Conservation (phyloP, 2,888 invertebrate genomes). For the Phasia obesa region DNA sequence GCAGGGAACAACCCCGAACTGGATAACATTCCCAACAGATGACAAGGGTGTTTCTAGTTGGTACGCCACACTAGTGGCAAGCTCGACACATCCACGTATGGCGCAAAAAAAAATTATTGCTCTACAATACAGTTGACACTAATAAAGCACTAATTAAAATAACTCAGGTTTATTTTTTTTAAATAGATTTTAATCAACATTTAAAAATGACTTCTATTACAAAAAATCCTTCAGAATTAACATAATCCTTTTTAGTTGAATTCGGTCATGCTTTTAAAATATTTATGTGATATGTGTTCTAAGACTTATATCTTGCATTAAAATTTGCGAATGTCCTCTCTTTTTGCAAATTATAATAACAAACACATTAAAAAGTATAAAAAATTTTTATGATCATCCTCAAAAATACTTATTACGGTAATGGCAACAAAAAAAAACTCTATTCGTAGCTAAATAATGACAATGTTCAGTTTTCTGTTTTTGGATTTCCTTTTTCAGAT, state of each 20-base stretch:
- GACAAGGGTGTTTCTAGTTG: too few species aligned
- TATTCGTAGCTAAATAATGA: constrained; percentile 46
- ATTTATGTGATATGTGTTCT: not conserved
- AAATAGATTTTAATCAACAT: too few species aligned
- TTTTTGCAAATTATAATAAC: constrained; percentile 57
- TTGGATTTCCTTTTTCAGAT: not conserved
- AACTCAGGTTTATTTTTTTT: too few species aligned
- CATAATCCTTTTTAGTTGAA: constrained; percentile 51
- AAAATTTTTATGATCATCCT: constrained; percentile 60
- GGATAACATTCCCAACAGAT: too few species aligned
- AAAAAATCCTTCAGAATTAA: constrained; percentile 19
- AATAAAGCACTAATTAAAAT: too few species aligned
- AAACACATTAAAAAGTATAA: constrained; percentile 55
- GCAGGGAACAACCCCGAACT: too few species aligned
- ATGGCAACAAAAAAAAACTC: constrained; percentile 44
- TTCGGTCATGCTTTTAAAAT: constrained; percentile 12
- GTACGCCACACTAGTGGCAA: too few species aligned
- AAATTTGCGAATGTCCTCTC: not conserved
- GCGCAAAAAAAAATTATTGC: too few species aligned
- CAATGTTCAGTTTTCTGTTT: too few species aligned
- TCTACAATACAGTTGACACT: too few species aligned
- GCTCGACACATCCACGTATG: too few species aligned
- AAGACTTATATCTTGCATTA: not conserved
- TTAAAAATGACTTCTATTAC: too few species aligned
- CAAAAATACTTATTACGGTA: constrained; percentile 60